These are phyloP conservation scores for Cheilosia vulpina DNA, from an alignment of 2,888 invertebrate genomes.

Conservation along the genomic window DNA sequence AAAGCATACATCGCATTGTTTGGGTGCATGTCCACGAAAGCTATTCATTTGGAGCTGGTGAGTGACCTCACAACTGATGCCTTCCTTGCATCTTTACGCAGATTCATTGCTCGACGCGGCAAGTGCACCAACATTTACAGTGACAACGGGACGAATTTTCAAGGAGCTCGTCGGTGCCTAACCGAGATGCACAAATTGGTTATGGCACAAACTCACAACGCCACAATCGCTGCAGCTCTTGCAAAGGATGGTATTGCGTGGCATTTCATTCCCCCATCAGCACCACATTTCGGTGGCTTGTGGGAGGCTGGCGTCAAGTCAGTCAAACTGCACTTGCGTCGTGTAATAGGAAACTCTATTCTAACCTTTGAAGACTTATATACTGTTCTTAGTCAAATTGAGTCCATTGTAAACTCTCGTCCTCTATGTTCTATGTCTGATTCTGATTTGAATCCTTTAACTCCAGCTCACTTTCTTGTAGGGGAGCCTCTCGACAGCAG, in stretches of 20 bases:
- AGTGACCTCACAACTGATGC: conserved; percentile 72
- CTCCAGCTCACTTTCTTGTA: no score
- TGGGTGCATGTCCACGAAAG: conserved; percentile 76
- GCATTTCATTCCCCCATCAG: no score
- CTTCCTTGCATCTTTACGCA: conserved; percentile 74
- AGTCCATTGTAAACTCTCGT: not conserved
- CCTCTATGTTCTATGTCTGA: conserved; percentile 42
- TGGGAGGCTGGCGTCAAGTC: no score
- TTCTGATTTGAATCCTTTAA: conserved; percentile 42
- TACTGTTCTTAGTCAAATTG: not conserved
- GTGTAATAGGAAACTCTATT: conserved; percentile 23
- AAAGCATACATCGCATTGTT: conserved; percentile 76
- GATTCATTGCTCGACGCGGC: conserved; percentile 77
- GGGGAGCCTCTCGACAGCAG: not conserved
- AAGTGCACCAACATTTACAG: conserved; percentile 71
- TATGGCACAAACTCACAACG: no score
- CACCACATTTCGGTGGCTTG: no score
- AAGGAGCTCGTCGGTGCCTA: no score
- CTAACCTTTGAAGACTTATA: conserved; percentile 56
- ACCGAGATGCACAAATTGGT: no score
- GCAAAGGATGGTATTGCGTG: no score
- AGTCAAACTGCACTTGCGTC: conserved; percentile 6
- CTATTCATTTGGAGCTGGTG: conserved; percentile 77
- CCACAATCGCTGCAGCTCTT: no score
- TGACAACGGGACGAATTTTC: conserved; percentile 72